Evolutionary conservation across 2,113 vertebrate species (phyloP).

Genomic region (Podarcis cretensis): DNA sequence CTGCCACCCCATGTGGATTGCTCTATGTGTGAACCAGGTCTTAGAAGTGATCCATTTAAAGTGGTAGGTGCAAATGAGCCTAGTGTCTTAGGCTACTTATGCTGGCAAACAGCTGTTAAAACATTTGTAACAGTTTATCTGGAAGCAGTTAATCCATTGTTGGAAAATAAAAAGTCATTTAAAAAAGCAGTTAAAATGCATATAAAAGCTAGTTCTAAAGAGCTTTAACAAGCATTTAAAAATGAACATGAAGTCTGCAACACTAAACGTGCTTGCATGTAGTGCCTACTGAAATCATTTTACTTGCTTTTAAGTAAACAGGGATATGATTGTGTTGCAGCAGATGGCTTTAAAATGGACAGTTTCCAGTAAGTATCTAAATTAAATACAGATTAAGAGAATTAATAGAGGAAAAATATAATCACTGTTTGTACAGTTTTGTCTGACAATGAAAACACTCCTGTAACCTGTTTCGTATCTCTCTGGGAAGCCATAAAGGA

Average conservation of each 20-base stretch:
- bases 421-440: neutral
- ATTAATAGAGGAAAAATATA: neutral
- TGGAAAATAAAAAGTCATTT: slow-evolving; percentile 5
- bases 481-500: neutral
- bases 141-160: neutral
- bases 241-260: neutral
- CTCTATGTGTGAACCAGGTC: neutral
- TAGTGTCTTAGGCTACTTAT: neutral
- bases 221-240: slow-evolving; percentile 1
- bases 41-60: neutral
- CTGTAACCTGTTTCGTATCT: neutral
- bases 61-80: neutral
- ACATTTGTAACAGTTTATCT: slow-evolving; percentile 7
- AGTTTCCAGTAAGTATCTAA: neutral
- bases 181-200: neutral
- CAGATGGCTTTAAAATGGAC: neutral
- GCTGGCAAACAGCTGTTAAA: neutral
- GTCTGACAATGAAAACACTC: neutral
- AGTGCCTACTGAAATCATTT: neutral
- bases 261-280: neutral
- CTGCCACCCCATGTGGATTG: neutral
- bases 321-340: no score
- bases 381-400: neutral
- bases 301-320: neutral
- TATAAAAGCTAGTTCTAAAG: neutral